Conservation (phyloP, 2,113 vertebrate genomes). For the Lynx canadensis region DNA sequence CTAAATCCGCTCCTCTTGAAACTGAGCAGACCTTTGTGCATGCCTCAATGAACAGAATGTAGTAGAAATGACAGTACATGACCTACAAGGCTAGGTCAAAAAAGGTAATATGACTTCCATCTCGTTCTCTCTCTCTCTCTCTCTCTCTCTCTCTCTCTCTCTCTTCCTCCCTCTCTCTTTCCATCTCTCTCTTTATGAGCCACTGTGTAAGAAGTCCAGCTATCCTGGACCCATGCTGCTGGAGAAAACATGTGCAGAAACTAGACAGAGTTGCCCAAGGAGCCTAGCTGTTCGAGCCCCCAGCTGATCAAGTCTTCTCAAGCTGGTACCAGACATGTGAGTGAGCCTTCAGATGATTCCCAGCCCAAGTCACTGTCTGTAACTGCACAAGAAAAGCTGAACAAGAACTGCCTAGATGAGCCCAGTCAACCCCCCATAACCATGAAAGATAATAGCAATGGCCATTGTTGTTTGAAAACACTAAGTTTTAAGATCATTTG, state of each 20-base stretch:
- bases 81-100: neutral
- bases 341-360: neutral
- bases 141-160: neutral
- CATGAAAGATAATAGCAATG: neutral
- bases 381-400: neutral
- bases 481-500: neutral
- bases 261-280: neutral
- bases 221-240: neutral
- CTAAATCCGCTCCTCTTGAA: neutral
- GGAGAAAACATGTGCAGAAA: neutral
- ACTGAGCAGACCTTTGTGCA: neutral
- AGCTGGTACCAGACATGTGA: neutral
- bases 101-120: neutral
- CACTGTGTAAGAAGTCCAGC: neutral
- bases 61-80: neutral
- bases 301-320: neutral
- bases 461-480: neutral
- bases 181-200: neutral
- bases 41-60: neutral
- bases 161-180: neutral
- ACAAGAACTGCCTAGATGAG: neutral
- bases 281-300: neutral
- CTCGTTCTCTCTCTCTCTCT: neutral
- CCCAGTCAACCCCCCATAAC: neutral
- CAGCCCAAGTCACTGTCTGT: neutral